These are phyloP conservation scores for Channallabes apus DNA, from an alignment of 2,797 vertebrate genomes.

Conservation along the genomic window DNA sequence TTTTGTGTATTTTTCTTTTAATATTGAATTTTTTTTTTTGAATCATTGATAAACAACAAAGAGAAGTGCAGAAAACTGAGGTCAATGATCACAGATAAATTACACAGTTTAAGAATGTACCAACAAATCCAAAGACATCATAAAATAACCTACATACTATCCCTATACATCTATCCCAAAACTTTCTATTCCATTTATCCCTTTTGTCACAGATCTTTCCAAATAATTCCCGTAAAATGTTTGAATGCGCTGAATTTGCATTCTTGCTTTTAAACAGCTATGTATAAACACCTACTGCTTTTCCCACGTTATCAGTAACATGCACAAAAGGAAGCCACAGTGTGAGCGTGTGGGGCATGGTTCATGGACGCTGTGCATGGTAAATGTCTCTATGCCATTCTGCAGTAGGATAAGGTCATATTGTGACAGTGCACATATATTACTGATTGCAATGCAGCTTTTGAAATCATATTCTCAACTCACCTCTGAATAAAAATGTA, in stretches of 20 bases:
- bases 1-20: constrained; percentile 53
- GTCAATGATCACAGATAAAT: constrained; percentile 68
- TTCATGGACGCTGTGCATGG: constrained; percentile 30
- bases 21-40: constrained; percentile 19
- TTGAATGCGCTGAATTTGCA: constrained; percentile 31
- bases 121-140: constrained; percentile 27
- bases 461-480: constrained; percentile 6
- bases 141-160: constrained; percentile 17
- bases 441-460: background rate
- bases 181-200: background rate
- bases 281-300: constrained; percentile 28
- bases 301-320: constrained; percentile 44
- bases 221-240: constrained; percentile 23
- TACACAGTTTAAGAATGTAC: constrained; percentile 43
- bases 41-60: constrained; percentile 59
- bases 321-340: constrained; percentile 28
- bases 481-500: background rate
- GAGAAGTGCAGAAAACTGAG: constrained; percentile 76
- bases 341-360: constrained; percentile 12
- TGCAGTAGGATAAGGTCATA: constrained; percentile 12
- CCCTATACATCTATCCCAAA: background rate
- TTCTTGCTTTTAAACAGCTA: constrained; percentile 24
- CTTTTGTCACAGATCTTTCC: constrained; percentile 5
- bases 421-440: constrained; percentile 7
- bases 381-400: constrained; percentile 41